Evolutionary conservation across 1,140 invertebrate genomes (phyloP), one percentile per base, ranked within the genome.

Genomic region (Bombus impatiens): DNA sequence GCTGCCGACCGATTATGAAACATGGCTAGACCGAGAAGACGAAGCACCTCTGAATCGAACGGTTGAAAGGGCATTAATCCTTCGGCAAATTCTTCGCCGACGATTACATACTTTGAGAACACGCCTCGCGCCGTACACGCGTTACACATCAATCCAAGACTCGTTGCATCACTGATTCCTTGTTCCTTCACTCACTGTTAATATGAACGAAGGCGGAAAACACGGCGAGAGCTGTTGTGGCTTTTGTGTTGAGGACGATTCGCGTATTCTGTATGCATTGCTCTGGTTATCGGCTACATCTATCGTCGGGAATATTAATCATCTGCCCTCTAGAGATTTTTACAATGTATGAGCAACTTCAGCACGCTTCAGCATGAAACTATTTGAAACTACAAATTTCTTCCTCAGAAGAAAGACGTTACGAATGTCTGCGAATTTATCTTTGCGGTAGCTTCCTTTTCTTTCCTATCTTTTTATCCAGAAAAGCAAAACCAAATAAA

Each of bases 1-100:
- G 18, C 70, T 68, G 62, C 57, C 57, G 42, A 42, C 59, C 75
- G 68, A 85, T 85, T 80, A 85, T 79, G 83, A 85, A 85, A 85
- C 78, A 85, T 53, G 83, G 40, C 42, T 25, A 32, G 53, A 40
- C 78, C 80, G 65, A 78, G 78, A 85, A 85, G 77, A 80, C 82
- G 82, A 84, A 78, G 77, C 68, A 85, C 68, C 83, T 80, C 8
- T 18, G 32, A 53, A 37, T 35, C 57, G 42, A 22, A 12, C 78
- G 25, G 67, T 42, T 83, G 80, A 86, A 68, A 86, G 85, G 85
- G 65, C 80, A 86, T 83, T 83, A 83, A 86, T 86, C 85, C 85
- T 83, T 59, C 25, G 35, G 71, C 47, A 77, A 76, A 83, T 83
- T 77, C 65, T 71, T 67, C 65, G 37, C 78, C 62, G 40, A 71